Conservation (phyloP, 1,140 invertebrate species). For the Penaeus japonicus region DNA sequence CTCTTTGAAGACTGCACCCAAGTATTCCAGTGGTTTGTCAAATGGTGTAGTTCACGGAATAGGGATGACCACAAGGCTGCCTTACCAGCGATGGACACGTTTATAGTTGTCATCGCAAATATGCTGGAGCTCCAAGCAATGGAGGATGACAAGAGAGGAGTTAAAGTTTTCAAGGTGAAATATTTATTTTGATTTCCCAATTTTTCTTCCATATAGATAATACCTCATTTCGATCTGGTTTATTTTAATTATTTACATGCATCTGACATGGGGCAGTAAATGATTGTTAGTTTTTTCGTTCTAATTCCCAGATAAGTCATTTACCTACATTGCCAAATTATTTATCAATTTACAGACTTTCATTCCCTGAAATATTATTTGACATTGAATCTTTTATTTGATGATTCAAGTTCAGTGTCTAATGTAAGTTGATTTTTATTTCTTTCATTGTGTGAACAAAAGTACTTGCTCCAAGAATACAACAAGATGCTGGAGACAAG, state of each 20-base stretch:
- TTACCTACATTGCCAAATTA: too few species aligned
- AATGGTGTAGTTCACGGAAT: constrained; percentile 21
- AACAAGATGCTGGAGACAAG: constrained; percentile 36
- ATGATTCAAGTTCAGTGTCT: not conserved
- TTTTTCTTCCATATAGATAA: too few species aligned
- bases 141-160: not conserved
- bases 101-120: constrained; percentile 20
- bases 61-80: constrained; percentile 39
- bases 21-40: constrained; percentile 33
- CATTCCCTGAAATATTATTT: too few species aligned
- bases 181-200: too few species aligned
- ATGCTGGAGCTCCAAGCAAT: constrained; percentile 13
- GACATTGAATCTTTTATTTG: too few species aligned
- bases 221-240: too few species aligned
- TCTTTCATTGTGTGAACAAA: not conserved
- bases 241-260: too few species aligned
- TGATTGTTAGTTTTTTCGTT: too few species aligned
- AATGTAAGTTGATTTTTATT: not conserved
- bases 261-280: too few species aligned
- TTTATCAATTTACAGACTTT: too few species aligned
- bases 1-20: constrained; percentile 18
- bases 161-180: constrained; percentile 37
- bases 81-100: constrained; percentile 35
- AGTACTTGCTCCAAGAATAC: constrained; percentile 38
- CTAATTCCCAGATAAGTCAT: too few species aligned